phyloP scores from a whole-genome alignment of 2,888 invertebrate species.

The Nycteola revayana region DNA sequence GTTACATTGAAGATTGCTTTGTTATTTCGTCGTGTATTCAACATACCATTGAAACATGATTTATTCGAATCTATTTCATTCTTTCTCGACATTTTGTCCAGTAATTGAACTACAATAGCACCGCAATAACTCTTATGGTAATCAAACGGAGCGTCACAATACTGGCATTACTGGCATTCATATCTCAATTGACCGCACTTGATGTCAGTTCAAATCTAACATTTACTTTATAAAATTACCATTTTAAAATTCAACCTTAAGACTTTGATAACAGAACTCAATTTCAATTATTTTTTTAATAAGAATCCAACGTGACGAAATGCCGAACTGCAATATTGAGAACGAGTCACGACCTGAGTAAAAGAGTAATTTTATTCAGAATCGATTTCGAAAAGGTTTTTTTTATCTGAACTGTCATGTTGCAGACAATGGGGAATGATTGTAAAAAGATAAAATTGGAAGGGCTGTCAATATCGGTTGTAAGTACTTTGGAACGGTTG shows the following conservation, averaged over 20 bases:
- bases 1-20: no score
- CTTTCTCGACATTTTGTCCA: no score
- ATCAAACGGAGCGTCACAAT: conserved; percentile 37
- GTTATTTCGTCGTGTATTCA: no score
- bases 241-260: conserved; percentile 26
- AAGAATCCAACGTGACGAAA: conserved; percentile 40
- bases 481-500: conserved; percentile 13
- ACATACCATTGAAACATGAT: no score
- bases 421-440: conserved; percentile 28
- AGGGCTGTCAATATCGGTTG: conserved; percentile 25
- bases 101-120: no score
- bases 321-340: conserved; percentile 39
- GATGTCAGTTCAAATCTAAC: conserved; percentile 50
- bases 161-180: conserved; percentile 60
- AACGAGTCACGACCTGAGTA: conserved; percentile 41
- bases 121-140: conserved; percentile 38
- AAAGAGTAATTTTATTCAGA: conserved; percentile 44
- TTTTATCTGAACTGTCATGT: conserved; percentile 34
- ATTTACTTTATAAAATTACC: conserved; percentile 29
- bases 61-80: no score
- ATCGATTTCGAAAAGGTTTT: conserved; percentile 51
- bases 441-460: conserved; percentile 25
- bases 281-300: conserved; percentile 6
- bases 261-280: conserved; percentile 1
- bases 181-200: conserved; percentile 59